Evolutionary conservation across 2,888 invertebrate genomes (phyloP), one percentile per base, ranked within the genome.

Genomic region (Nomada flava): DNA sequence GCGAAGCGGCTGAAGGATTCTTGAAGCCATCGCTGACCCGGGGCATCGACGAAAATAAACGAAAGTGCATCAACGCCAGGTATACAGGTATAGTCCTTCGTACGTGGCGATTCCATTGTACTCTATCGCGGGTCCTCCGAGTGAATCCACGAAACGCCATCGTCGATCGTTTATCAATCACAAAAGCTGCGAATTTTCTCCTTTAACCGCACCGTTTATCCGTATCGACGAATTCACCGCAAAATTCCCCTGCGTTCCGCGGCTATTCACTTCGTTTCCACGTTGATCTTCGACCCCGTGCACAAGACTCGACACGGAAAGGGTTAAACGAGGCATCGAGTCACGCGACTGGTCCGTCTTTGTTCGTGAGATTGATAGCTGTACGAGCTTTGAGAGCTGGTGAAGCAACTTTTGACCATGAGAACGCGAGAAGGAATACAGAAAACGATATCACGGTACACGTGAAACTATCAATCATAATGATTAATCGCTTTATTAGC

Each of bases 31-130:
- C 64, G 29, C 71, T 76, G 68, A 52, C 76, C n/a, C 57, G 59
- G 55, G 50, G 59, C 70, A 67, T 76, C 81, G 79, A 80, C 70
- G 76, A 87, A 86, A 88, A 88, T 87, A 84, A 88, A 87, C 76
- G 82, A 87, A 87, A 84, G 78, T 79, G 83, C 84, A 81, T 86
- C 76, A n/a, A n/a, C n/a, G 4, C 18, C n/a, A 52, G 18, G n/a
- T 7, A 83, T 50, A 26, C 76, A 78, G 79, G 76, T 82, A 74
- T 70, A 72, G 75, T 83, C 73, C 80, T 73, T 83, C 69, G 55
- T 75, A 72, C 72, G 69, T 36, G 50, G 67, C 64, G 57, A 65
- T 55, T 81, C 76, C 65, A 76, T 76, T 76, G 76, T 76, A 73
- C 57, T 57, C 36, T n/a, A 18, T 29, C 18, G 20, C 47, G 20